Percentiles rank a stretch among this genome's conserved stretches.
Conservation (phyloP, 2,888 invertebrate species). For the Drosophila trichaetosa region DNA sequence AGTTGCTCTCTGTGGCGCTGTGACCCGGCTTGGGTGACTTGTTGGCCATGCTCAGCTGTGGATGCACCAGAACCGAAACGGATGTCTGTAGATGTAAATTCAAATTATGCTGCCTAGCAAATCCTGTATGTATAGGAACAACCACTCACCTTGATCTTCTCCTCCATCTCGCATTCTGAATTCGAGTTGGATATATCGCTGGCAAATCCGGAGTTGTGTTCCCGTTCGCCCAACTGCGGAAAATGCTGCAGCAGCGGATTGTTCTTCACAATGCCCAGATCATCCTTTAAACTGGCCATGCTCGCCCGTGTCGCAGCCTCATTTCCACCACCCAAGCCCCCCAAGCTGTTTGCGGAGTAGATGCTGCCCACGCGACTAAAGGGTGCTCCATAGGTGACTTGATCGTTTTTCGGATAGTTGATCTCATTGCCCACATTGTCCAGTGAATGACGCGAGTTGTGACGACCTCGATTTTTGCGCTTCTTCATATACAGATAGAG, state of each 20-base stretch:
- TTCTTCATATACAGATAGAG: slow-evolving; percentile 92
- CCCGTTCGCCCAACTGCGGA: slow-evolving; percentile 86
- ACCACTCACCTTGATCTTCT: slow-evolving; percentile 66
- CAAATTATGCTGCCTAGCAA: slow-evolving; percentile 20
- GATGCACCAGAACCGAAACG: slow-evolving; percentile 91
- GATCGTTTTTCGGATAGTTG: slow-evolving; percentile 85
- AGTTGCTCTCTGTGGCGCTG: slow-evolving; percentile 52
- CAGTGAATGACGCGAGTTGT: slow-evolving; percentile 81
- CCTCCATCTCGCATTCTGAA: slow-evolving; percentile 88
- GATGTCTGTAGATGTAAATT: slow-evolving; percentile 86
- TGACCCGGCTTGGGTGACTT: slow-evolving; percentile 67
- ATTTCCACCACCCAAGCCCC: slow-evolving; percentile 65
- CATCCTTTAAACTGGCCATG: slow-evolving; percentile 86
- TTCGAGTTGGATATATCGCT: slow-evolving; percentile 88
- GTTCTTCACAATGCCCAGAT: slow-evolving; percentile 91
- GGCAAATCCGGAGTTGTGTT: slow-evolving; percentile 85
- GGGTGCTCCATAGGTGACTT: slow-evolving; percentile 84
- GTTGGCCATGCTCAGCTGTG: slow-evolving; percentile 80
- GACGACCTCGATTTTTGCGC: slow-evolving; percentile 85
- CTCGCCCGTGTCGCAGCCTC: slow-evolving; percentile 77
- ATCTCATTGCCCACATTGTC: slow-evolving; percentile 84
- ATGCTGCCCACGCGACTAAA: slow-evolving; percentile 84
- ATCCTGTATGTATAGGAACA: background rate
- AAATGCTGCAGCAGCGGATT: slow-evolving; percentile 91
- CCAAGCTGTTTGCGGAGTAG: slow-evolving; percentile 82